Base-by-base conservation (phyloP, 2,888 invertebrate species). In the Ochropacha duplaris region DNA sequence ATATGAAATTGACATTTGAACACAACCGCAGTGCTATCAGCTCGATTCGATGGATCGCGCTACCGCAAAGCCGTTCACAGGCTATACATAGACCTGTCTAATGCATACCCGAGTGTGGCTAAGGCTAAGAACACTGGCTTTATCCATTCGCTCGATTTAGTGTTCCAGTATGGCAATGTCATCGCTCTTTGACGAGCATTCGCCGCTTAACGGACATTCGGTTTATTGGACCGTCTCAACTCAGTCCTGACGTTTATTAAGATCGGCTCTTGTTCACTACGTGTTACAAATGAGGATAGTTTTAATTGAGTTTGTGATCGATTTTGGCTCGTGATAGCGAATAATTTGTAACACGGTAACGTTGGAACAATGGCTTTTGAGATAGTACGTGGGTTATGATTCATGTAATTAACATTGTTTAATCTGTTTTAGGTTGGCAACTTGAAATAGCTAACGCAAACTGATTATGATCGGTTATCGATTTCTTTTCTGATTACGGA, bases 241-340 rank as follows among this genome's bases (percentile, higher is more conserved):
- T 34, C 16, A 52, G 22, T 16, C 19, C 34, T 31, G 31, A 19
- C 52, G 52, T 52, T 52, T 65, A 72, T 68, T 67, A 65, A 56
- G 49, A 59, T 63, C 54, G 58, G 62, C 58, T 56, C 62, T 69
- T 68, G 66, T 72, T 75, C 71, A 71, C 73, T 73, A 71, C 76
- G 71, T 61, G 69, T 72, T 76, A 75, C 76, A 80, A 83, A 87
- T 83, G 76, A 69, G 65, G 58, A 59, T 83, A 85, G 88, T 87
- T 88, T 84, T 81, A 86, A 88, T 87, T 82, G 86, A 85, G 83
- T 87, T 83, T 60, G 64, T 56, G 65, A 71, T 65, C 65, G 64
- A 76, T 76, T 77, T 71, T 67, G 68, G 62, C 72, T 71, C 63
- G 61, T 60, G 81, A 80, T 79, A 79, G 80, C 78, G 77, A 74